These are phyloP conservation scores for Notolepis coatsorum DNA, from an alignment of 2,797 vertebrate species.

Conservation along the genomic window DNA sequence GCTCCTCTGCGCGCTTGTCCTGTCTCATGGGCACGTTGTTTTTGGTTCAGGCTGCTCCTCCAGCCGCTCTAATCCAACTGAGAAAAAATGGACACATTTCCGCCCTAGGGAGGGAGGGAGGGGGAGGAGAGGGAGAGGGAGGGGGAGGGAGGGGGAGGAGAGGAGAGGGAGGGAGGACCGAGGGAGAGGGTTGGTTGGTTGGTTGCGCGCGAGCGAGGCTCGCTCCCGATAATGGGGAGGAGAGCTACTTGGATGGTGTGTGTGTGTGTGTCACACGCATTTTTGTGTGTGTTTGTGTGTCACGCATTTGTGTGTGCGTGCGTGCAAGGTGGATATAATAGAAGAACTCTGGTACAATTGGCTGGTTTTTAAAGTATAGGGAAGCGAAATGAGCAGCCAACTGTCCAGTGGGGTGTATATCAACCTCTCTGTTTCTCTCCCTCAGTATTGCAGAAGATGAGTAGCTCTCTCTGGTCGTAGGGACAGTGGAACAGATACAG, in stretches of 20 bases:
- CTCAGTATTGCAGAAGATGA: no score
- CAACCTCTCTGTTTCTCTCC: no score
- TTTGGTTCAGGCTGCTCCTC: slow-evolving; percentile 69
- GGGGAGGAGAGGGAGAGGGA: slow-evolving; percentile 58
- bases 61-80: slow-evolving; percentile 83
- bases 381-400: no score
- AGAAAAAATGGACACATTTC: slow-evolving; percentile 85
- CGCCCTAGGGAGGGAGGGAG: slow-evolving; percentile 76
- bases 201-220: slow-evolving; percentile 5
- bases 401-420: no score
- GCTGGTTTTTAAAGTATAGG: no score
- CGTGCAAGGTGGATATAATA: not conserved
- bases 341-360: no score
- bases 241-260: not conserved
- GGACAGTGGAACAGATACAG: no score
- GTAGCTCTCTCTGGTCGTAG: no score
- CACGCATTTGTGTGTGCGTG: not conserved
- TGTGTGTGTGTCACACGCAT: not conserved
- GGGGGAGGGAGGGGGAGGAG: not conserved
- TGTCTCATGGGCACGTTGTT: slow-evolving; percentile 58
- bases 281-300: no score
- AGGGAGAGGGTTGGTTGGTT: no score
- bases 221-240: not conserved
- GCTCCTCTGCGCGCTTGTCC: slow-evolving; percentile 18
- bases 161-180: not conserved